These are phyloP conservation scores for Macrotis lagotis DNA, from an alignment of 2,113 vertebrate species.

Conservation along the genomic window DNA sequence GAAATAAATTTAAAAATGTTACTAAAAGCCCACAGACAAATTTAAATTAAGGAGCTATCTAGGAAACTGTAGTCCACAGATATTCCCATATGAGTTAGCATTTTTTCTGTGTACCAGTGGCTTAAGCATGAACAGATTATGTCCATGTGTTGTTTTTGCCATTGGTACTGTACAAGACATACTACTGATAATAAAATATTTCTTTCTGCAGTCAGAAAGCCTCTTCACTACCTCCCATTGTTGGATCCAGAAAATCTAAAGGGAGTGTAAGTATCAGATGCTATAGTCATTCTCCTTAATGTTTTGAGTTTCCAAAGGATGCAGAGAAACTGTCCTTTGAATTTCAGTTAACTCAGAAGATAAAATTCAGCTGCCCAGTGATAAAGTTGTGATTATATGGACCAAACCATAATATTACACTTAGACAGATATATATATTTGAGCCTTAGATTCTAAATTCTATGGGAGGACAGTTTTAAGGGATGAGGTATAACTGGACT, in stretches of 20 bases:
- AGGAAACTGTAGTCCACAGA: not conserved
- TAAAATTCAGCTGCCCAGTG: slow-evolving; percentile 41
- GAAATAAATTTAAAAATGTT: not conserved
- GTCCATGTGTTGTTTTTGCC: too few relatives aligned
- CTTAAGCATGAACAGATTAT: not conserved
- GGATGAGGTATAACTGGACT: not conserved
- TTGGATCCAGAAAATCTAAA: slow-evolving; percentile 90
- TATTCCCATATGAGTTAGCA: not conserved
- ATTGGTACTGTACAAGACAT: not conserved
- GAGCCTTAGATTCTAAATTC: not conserved
- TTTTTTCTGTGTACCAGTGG: not conserved
- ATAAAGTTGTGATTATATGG: slow-evolving; percentile 63
- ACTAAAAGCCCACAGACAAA: slow-evolving; percentile 26
- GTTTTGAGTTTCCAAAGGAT: slow-evolving; percentile 26
- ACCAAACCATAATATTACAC: slow-evolving; percentile 22
- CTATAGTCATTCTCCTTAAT: slow-evolving; percentile 7
- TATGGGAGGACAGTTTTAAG: not conserved
- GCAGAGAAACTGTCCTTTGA: slow-evolving; percentile 63
- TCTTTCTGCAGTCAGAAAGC: slow-evolving; percentile 91
- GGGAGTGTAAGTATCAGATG: slow-evolving; percentile 90
- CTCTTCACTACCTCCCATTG: slow-evolving; percentile 89
- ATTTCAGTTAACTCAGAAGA: slow-evolving; percentile 74
- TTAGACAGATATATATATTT: not conserved
- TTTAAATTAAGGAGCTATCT: not conserved
- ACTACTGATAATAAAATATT: slow-evolving; percentile 30